A percentile compares a stretch with the other conserved stretches of the same genome.
Conservation (phyloP, 2,888 invertebrate genomes). For the Helicoverpa assulta region DNA sequence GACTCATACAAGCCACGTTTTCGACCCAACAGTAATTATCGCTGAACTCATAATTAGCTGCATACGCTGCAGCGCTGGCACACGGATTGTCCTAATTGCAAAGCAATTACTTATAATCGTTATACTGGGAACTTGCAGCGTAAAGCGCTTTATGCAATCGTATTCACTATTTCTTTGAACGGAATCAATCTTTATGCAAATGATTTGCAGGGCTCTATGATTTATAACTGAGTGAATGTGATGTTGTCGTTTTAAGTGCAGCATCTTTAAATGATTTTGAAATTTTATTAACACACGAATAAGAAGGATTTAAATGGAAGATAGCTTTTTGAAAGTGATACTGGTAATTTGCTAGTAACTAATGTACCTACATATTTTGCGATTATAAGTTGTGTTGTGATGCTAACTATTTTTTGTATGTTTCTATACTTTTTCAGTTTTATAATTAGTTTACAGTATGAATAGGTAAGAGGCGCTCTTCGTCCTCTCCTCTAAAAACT, state of each 20-base stretch:
- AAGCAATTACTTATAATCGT: slow-evolving; percentile 81
- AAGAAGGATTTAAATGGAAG: neutral
- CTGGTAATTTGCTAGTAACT: too few relatives aligned
- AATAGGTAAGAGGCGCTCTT: too few relatives aligned
- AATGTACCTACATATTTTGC: too few relatives aligned
- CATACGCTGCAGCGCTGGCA: slow-evolving; percentile 75
- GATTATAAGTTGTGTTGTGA: too few relatives aligned
- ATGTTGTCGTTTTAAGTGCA: neutral
- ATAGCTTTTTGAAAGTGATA: too few relatives aligned
- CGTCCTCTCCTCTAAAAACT: too few relatives aligned
- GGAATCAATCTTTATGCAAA: slow-evolving; percentile 41
- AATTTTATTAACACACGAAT: slow-evolving; percentile 3
- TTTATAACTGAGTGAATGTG: slow-evolving; percentile 16
- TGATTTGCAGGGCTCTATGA: slow-evolving; percentile 15
- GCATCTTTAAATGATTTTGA: neutral
- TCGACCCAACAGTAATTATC: slow-evolving; percentile 80
- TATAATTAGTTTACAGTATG: too few relatives aligned
- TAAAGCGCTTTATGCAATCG: slow-evolving; percentile 69
- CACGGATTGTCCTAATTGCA: slow-evolving; percentile 80
- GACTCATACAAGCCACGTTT: slow-evolving; percentile 68
- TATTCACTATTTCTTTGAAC: slow-evolving; percentile 25
- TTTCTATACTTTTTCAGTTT: too few relatives aligned
- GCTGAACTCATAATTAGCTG: slow-evolving; percentile 83
- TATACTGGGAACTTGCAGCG: slow-evolving; percentile 66
- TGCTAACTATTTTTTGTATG: too few relatives aligned